Conservation (phyloP, 2,797 vertebrate genomes). For the Hydrolagus colliei region DNA sequence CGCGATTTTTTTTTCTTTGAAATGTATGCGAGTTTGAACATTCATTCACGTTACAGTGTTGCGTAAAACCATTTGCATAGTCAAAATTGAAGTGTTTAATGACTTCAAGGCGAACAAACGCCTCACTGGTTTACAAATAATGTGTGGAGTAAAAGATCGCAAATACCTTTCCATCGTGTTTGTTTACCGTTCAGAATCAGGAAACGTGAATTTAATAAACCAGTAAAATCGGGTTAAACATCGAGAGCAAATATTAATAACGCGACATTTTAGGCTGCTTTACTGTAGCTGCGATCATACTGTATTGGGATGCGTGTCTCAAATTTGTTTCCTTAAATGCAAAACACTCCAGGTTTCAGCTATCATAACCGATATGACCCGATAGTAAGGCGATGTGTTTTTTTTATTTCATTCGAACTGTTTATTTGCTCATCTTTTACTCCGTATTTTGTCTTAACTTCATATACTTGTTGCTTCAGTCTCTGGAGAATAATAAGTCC, state of each 20-base stretch:
- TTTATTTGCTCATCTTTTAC: slow-evolving; percentile 22
- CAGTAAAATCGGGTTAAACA: background rate
- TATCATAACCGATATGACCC: background rate
- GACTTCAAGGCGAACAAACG: too few relatives aligned
- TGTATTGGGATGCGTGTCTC: background rate
- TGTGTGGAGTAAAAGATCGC: background rate
- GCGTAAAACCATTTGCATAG: background rate
- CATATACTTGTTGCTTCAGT: slow-evolving; percentile 84
- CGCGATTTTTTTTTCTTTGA: slow-evolving; percentile 11
- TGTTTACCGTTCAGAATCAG: background rate
- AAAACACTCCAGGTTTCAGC: slow-evolving; percentile 1
- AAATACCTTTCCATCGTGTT: background rate
- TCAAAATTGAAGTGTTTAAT: background rate
- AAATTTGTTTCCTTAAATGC: background rate
- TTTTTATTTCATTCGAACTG: background rate
- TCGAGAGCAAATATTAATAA: background rate
- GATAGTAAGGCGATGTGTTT: background rate
- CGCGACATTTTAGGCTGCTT: background rate
- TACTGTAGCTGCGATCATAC: background rate
- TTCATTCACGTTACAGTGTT: background rate
- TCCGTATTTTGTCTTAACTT: slow-evolving; percentile 47
- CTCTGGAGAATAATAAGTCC: slow-evolving; percentile 84
- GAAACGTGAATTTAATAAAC: background rate
- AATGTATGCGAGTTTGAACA: background rate
- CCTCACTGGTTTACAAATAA: background rate